Base-by-base conservation (phyloP, 1,140 invertebrate species). In the Aphis craccivora region DNA sequence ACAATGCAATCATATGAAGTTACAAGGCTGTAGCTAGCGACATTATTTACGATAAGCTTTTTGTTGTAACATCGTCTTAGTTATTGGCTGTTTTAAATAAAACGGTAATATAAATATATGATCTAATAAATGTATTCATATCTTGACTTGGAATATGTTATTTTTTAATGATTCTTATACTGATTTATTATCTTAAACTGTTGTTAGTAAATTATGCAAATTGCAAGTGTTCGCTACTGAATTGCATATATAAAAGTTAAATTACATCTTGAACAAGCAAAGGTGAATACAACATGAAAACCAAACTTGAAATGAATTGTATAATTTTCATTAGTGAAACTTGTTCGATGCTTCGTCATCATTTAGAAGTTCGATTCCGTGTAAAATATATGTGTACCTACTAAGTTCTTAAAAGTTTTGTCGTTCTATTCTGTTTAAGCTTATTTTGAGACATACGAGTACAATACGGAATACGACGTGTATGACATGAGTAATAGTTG, bases 381-480 rank as follows among this genome's bases (percentile, higher is more conserved):
- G 23, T 76, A 76, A n/a, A 76, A 76, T 76, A n/a, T 35, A n/a
- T n/a, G 23, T 76, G 60, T 76, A n/a, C 14, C 14, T 76, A 76
- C n/a, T 76, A n/a, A 76, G 30, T 76, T 35, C 60, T n/a, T 76
- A 76, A 76, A 76, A 76, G 60, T 76, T 76, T 76, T 76, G 60
- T 76, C n/a, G n/a, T 76, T n/a, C 30, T 76, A 35, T 76, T 76
- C 60, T n/a, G 30, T 76, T n/a, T 4, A 76, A 76, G 60, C 23
- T 76, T n/a, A n/a, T 76, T n/a, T 51, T 51, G 48, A 51, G 48
- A 51, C 48, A 51, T 45, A 45, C 48, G 14, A n/a, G n/a, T n/a
- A n/a, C 14, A 51, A 51, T 51, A 51, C 48, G 14, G 18, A 51
- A 18, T 14, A 51, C 14, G 48, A 76, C 14, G 9, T 76, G 30